Evolutionary conservation across 2,888 invertebrate species (phyloP), one percentile per base, ranked within the genome.

Genomic region (Acleris sparsana): DNA sequence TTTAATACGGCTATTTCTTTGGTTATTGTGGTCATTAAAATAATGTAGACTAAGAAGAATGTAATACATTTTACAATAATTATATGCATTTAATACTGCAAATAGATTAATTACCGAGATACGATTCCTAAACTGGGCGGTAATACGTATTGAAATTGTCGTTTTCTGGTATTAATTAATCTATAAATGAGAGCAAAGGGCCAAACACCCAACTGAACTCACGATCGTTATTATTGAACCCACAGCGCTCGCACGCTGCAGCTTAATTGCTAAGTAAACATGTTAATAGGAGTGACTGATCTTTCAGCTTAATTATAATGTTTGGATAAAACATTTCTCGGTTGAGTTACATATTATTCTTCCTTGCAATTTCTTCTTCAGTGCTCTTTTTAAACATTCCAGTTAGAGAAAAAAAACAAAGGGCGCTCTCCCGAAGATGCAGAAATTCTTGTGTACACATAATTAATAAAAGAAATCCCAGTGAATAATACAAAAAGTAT

Each of bases 401-500:
- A 17, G 22, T 48, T 13, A 11, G 22, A 43, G 29, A 60, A 49
- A 61, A 65, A n/a, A 56, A 51, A 13, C 25, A 39, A 39, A 52
- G 22, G 17, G 16, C 13, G 18, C 43, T 20, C 44, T 49, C n/a
- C 46, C 33, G 39, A 17, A 65, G 22, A 66, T 17, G 55, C 49
- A 61, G 49, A 59, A 43, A 43, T 60, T 49, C 65, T 65, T 46
- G 44, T 56, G 65, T 33, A 48, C 39, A 39, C 44, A 46, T 51
- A 52, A 55, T 22, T 51, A 51, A 61, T 65, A 56, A 60, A 65
- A 60, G 44, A 44, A 18, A 55, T 60, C 46, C 43, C 55, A n/a
- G 44, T 33, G 46, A 55, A 66, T 60, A 49, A 18, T 13, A 43
- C 20, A 51, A 25, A 60, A 51, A 65, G 56, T 66, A n/a, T n/a